These are phyloP conservation scores for Cnemophilus loriae DNA, from an alignment of 2,113 vertebrate species.

Conservation along the genomic window DNA sequence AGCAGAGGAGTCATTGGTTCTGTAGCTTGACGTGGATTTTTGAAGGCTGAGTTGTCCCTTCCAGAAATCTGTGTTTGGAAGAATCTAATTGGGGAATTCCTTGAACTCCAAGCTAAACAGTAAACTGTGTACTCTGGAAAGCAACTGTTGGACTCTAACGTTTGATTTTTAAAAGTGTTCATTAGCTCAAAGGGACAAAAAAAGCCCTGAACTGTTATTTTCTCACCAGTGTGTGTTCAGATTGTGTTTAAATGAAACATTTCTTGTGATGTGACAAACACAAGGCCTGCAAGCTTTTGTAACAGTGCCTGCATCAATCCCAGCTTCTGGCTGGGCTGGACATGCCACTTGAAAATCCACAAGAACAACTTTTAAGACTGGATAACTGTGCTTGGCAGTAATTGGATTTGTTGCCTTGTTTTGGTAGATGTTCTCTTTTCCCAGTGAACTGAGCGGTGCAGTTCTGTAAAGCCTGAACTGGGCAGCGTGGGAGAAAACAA, in stretches of 20 bases:
- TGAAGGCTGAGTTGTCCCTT: neutral
- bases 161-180: neutral
- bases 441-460: neutral
- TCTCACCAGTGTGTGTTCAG: neutral
- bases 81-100: neutral
- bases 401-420: neutral
- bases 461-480: neutral
- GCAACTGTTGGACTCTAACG: neutral
- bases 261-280: neutral
- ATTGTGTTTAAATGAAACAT: neutral
- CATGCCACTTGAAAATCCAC: neutral
- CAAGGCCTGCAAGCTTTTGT: neutral
- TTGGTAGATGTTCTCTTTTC: neutral
- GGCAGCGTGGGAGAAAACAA: neutral
- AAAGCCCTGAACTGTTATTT: neutral
- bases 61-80: neutral
- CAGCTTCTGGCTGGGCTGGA: neutral
- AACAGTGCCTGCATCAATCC: neutral
- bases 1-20: neutral
- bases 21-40: neutral
- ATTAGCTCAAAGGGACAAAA: neutral
- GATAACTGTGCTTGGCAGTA: neutral
- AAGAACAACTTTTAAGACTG: neutral
- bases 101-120: neutral
- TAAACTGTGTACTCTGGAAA: neutral